Conservation (phyloP, 2,797 vertebrate genomes). For the Pterois miles region DNA sequence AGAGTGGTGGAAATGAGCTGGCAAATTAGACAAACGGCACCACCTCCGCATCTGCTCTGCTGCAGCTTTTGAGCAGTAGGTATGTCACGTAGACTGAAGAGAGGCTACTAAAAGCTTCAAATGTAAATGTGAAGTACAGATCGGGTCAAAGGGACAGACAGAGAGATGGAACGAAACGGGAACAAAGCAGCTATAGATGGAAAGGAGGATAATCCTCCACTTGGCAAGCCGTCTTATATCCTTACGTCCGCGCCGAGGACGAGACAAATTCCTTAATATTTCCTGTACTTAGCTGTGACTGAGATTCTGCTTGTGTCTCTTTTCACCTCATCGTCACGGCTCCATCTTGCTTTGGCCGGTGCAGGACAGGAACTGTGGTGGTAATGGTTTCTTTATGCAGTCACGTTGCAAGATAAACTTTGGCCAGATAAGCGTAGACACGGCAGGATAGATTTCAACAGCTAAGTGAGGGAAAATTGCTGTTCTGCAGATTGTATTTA, state of each 20-base stretch:
- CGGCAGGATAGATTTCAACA: constrained; percentile 6
- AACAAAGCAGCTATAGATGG: constrained; percentile 15
- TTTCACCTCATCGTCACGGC: constrained; percentile 30
- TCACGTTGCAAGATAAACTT: constrained; percentile 57
- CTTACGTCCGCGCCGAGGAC: constrained; percentile 12
- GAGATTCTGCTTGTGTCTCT: constrained; percentile 16
- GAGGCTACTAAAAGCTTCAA: constrained; percentile 26
- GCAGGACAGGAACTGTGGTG: constrained; percentile 47
- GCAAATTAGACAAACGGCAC: constrained; percentile 49
- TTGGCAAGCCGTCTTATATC: constrained; percentile 13
- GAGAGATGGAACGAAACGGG: background rate
- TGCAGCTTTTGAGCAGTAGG: constrained; percentile 12
- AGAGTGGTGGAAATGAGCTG: constrained; percentile 49
- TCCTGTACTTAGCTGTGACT: constrained; percentile 43
- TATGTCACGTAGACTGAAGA: constrained; percentile 4
- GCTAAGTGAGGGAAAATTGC: constrained; percentile 13
- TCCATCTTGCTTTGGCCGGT: constrained; percentile 9
- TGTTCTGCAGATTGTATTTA: constrained; percentile 12
- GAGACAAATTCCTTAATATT: constrained; percentile 43
- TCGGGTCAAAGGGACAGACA: background rate
- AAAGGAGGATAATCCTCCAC: constrained; percentile 29
- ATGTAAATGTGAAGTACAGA: constrained; percentile 39
- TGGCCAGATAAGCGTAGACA: constrained; percentile 27
- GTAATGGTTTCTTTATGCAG: constrained; percentile 61
- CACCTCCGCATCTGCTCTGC: constrained; percentile 38